Evolutionary conservation across 2,113 vertebrate species (phyloP).

Genomic region (Cinclus cinclus): DNA sequence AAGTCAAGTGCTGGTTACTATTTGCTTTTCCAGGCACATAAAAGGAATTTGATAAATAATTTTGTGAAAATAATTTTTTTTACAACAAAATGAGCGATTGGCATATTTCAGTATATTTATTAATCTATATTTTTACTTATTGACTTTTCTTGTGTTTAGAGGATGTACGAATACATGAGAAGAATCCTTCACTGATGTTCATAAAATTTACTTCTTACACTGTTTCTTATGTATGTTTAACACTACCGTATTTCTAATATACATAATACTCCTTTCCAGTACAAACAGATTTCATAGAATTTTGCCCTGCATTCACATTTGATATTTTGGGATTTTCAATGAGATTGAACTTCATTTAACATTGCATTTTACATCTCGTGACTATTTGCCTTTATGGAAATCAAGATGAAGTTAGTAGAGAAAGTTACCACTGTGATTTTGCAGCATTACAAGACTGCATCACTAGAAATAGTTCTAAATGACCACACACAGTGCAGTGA

Average conservation of each 20-base stretch:
- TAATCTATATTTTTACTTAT: neutral
- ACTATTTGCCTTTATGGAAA: neutral
- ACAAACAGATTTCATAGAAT: neutral
- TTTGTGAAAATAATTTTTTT: neutral
- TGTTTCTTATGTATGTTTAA: neutral
- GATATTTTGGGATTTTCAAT: neutral
- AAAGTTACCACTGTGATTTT: neutral
- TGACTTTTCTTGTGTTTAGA: neutral
- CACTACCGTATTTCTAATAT: neutral
- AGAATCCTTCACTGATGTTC: neutral
- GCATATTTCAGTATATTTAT: neutral
- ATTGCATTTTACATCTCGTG: neutral
- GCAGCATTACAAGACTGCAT: neutral
- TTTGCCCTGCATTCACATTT: neutral
- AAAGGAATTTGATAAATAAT: neutral
- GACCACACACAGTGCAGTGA: slow-evolving; percentile 20
- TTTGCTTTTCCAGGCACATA: neutral
- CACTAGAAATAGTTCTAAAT: neutral
- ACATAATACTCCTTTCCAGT: neutral
- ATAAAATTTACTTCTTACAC: neutral
- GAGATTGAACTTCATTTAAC: neutral
- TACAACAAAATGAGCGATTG: neutral
- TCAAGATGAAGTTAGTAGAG: neutral
- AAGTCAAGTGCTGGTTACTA: neutral
- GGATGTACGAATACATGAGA: fast-evolving